Evolutionary conservation across 2,797 vertebrate species (phyloP), one percentile per base, ranked within the genome.

Genomic region (Enteromius afrohamiltoni): DNA sequence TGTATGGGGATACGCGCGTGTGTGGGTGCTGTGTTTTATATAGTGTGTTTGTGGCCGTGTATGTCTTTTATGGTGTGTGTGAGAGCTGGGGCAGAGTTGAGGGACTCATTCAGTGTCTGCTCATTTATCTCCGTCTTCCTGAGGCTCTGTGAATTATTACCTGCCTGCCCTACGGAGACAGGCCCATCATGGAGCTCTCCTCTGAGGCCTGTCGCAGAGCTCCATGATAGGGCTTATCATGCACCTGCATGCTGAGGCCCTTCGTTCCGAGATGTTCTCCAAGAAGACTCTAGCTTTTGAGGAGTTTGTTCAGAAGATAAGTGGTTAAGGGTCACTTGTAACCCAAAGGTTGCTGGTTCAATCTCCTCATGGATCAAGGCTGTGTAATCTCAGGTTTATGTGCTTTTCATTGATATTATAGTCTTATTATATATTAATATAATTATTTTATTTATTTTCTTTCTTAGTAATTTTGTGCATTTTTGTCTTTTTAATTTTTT

Each of bases 91-190:
- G 74, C 71, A 70, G 67, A 64, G 69, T 53, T 79, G 79, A 79
- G 82, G 74, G 80, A 62, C 79, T 73, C 65, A 31, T 60, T 70
- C 82, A 42, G 79, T 76, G 77, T 81, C 79, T 62, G 51, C 34
- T 79, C 74, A 49, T 82, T 82, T 85, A 68, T 85, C 80, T 76
- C 55, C 9, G n/a, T 86, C 79, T 87, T 21, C 69, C 60, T 70
- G 73, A 84, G 40, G 55, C 79, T 79, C 60, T 87, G 58, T 84
- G 83, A 85, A 77, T 75, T 82, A 87, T 87, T 84, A 79, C 83
- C 79, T 79, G 68, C 68, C 40, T 55, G 49, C 49, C 69, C 23
- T 69, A 26, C 16, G 6, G 68, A 67, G 78, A 81, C 78, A 75
- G 45, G 78, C 74, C 62, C 29, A 7, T 73, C 68, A 34, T 40